Conservation (phyloP, 2,113 vertebrate genomes). For the Tylochromis polylepis region DNA sequence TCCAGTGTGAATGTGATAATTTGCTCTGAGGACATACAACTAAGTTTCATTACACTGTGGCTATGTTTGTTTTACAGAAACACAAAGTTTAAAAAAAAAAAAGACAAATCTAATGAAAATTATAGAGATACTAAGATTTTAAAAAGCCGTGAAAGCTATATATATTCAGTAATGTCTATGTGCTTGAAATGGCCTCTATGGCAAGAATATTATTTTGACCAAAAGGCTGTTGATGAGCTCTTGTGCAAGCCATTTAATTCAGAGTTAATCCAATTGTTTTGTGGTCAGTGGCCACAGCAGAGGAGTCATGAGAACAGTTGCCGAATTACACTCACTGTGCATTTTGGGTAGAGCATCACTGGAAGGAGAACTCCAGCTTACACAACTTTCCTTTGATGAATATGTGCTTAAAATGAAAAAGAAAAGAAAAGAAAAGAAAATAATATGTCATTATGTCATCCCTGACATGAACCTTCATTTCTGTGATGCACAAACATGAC, state of each 20-base stretch:
- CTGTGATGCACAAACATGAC: conserved; percentile 53
- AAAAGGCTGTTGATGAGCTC: neutral
- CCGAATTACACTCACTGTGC: neutral
- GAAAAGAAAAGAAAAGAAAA: neutral
- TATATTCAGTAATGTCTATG: too few relatives aligned
- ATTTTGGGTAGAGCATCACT: neutral
- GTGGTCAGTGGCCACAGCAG: neutral
- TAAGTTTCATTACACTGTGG: too few relatives aligned
- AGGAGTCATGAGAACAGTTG: neutral
- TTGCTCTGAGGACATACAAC: too few relatives aligned
- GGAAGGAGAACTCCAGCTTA: neutral
- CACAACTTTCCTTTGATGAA: neutral
- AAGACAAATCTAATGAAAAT: neutral
- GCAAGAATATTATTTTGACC: neutral
- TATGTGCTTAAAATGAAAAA: fast-evolving
- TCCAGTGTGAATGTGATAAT: conserved; percentile 2
- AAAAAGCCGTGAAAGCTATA: too few relatives aligned
- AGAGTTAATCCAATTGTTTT: neutral
- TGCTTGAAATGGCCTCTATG: neutral
- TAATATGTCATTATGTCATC: neutral
- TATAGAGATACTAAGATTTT: neutral
- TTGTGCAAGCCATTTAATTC: neutral
- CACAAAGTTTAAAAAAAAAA: neutral
- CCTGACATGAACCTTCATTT: conserved; percentile 70
- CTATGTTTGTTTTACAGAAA: conserved; percentile 16